Evolutionary conservation across 64 coral and sea anemone species (phyloP).

Genomic region (Porites lutea): DNA sequence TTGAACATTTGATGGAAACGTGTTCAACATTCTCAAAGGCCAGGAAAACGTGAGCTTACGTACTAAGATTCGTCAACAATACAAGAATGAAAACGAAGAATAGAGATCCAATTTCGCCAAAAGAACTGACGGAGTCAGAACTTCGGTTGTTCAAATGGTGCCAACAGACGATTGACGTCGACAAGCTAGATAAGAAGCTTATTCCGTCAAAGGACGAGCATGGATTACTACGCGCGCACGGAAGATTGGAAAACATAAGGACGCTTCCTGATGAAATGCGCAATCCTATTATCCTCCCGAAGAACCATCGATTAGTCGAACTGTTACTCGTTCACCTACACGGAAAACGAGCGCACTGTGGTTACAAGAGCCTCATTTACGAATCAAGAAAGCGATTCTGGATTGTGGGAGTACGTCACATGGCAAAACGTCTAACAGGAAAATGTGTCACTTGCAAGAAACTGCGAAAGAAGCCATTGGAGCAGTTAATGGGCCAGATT

Average conservation of each 20-base stretch:
- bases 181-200: slow-evolving; percentile 10
- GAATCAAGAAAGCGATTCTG: too few species aligned
- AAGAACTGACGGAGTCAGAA: slow-evolving; percentile 55
- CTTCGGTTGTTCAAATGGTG: not conserved
- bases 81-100: slow-evolving; percentile 13
- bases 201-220: slow-evolving; percentile 12
- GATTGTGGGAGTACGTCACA: too few species aligned
- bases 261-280: slow-evolving; percentile 11
- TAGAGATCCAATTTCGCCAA: slow-evolving; percentile 5
- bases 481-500: too few species aligned
- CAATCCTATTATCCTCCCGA: slow-evolving; percentile 21
- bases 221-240: slow-evolving; percentile 38
- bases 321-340: too few species aligned
- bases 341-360: too few species aligned
- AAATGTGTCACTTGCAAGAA: too few species aligned
- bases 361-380: too few species aligned
- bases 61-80: slow-evolving; percentile 37
- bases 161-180: slow-evolving; percentile 17
- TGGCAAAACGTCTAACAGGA: too few species aligned
- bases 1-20: slow-evolving; percentile 5
- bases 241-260: slow-evolving; percentile 25
- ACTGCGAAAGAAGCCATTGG: too few species aligned
- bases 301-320: not conserved
- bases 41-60: slow-evolving; percentile 45
- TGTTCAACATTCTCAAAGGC: slow-evolving; percentile 33